A percentile compares a stretch with the other conserved stretches of the same genome.
Conservation (phyloP, 2,888 invertebrate genomes). For the Euzophera pinguis region DNA sequence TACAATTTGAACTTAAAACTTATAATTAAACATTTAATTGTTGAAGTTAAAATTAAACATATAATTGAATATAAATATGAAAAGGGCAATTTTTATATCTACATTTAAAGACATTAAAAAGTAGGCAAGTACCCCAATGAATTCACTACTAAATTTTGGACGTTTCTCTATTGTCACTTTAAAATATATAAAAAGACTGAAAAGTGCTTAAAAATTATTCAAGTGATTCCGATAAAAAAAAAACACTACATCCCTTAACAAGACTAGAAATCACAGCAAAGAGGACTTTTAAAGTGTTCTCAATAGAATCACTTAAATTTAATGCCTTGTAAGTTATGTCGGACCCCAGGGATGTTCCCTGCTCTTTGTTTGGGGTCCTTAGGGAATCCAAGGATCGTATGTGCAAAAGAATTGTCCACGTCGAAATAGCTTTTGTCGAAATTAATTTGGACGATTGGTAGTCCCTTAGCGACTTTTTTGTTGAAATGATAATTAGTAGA, state of each 20-base stretch:
- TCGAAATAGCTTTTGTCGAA: slow-evolving; percentile 21
- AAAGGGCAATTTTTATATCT: too few relatives aligned
- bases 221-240: too few relatives aligned
- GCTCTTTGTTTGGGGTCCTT: slow-evolving; percentile 53
- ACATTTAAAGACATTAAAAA: too few relatives aligned
- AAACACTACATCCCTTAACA: slow-evolving; percentile 1
- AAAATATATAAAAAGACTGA: too few relatives aligned
- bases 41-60: too few relatives aligned
- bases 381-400: slow-evolving; percentile 46
- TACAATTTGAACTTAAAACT: too few relatives aligned
- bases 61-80: too few relatives aligned
- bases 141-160: too few relatives aligned
- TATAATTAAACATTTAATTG: too few relatives aligned
- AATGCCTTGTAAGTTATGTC: slow-evolving; percentile 66
- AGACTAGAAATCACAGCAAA: slow-evolving; percentile 17
- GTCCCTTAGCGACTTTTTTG: slow-evolving; percentile 18
- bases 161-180: too few relatives aligned
- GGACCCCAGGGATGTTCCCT: slow-evolving; percentile 35
- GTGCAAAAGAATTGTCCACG: slow-evolving; percentile 38
- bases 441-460: slow-evolving; percentile 28
- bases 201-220: too few relatives aligned
- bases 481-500: slow-evolving; percentile 22
- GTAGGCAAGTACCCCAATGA: too few relatives aligned
- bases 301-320: slow-evolving; percentile 70
- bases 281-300: slow-evolving; percentile 58